phyloP scores from a whole-genome alignment of 2,113 vertebrate species.

The Saguinus imperator region DNA sequence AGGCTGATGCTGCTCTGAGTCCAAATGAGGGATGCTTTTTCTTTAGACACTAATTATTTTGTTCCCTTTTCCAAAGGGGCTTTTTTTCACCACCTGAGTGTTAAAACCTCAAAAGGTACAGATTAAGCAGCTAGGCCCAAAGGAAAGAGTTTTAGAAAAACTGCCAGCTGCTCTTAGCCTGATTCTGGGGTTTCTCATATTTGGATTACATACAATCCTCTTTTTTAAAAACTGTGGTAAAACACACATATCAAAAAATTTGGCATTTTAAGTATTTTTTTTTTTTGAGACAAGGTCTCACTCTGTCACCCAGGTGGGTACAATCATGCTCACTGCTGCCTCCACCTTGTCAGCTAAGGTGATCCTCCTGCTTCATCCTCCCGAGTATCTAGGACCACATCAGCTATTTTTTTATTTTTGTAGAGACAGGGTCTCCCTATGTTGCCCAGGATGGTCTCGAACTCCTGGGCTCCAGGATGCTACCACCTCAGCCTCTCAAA shows the following conservation, averaged over 20 bases:
- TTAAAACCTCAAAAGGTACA: not conserved
- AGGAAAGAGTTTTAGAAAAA: not conserved
- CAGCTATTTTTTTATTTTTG: no score
- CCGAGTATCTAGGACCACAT: no score
- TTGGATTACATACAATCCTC: not conserved
- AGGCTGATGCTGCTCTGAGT: not conserved
- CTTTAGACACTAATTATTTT: not conserved
- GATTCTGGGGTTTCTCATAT: not conserved
- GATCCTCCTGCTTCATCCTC: no score
- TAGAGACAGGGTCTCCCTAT: no score
- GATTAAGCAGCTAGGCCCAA: not conserved
- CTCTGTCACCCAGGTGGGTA: no score
- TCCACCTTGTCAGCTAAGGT: no score
- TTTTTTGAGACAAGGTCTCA: no score
- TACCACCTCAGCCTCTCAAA: no score
- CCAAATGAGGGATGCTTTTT: not conserved
- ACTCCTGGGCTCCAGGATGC: no score
- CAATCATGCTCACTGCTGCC: no score
- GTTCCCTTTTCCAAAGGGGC: not conserved
- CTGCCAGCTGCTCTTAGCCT: not conserved
- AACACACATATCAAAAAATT: not conserved
- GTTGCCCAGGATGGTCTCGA: no score
- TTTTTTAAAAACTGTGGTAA: not conserved
- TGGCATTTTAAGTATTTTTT: not conserved
- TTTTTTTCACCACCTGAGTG: not conserved